Evolutionary conservation across 1,140 invertebrate species (phyloP), one percentile per base, ranked within the genome.

Genomic region (Cotesia chilonis): DNA sequence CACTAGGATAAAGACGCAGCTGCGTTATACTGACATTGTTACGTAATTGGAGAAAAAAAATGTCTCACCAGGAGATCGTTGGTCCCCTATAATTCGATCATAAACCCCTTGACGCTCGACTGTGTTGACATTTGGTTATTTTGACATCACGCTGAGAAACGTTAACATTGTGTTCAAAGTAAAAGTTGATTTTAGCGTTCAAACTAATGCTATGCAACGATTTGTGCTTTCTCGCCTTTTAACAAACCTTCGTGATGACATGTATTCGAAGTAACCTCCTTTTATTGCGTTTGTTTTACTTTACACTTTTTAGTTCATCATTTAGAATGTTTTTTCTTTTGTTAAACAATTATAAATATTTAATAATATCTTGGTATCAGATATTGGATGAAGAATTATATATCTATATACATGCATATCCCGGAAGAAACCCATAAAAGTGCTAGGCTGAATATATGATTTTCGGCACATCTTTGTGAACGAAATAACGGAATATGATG

Each of bases 401-500:
- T 52, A n/a, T 55, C n/a, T 55, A 14, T n/a, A 55, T 20, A 4
- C 54, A 14, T 20, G 17, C 54, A n/a, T 5, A 4, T 36, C 14
- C 64, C 52, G 59, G 65, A 66, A 65, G 65, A 59, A 61, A 55
- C 63, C 68, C 68, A 65, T 74, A 74, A 71, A 74, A 52, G n/a
- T 41, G 37, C 20, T 20, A 52, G 57, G 4, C 51, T 35, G 54
- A 36, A 6, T 37, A 57, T 35, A 35, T 70, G 61, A 10, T 70
- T 70, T 38, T 66, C 63, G 68, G 61, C 63, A 4, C 57, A 47
- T 67, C 64, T 70, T n/a, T 77, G 74, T 75, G 72, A 57, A 35
- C 67, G 12, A 57, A 35, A 79, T 85, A 85, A 86, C 85, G 83
- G 83, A 85, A 85, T 84, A 87, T 83, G 83, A 85, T 84, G 83